Percentiles rank a stretch among this genome's conserved stretches.
phyloP scores from a whole-genome alignment of 2,113 vertebrate genomes.

The Phasianus colchicus region DNA sequence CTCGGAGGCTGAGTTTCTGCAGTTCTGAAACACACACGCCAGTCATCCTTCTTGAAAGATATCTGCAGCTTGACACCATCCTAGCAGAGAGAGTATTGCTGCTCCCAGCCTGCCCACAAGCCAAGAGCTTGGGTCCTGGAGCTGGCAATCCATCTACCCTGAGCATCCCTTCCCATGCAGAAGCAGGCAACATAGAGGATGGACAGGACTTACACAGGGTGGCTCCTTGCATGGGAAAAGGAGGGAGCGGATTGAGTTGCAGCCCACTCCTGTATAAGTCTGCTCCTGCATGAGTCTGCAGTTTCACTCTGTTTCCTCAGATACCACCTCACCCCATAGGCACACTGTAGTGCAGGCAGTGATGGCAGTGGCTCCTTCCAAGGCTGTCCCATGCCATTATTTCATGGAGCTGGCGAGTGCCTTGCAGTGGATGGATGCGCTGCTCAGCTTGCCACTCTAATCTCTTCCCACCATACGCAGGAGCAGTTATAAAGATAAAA shows the following conservation, averaged over 20 bases:
- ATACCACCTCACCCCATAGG: not conserved
- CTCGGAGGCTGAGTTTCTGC: not conserved
- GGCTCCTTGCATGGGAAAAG: rapidly evolving
- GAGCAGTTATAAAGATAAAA: conserved; percentile 41
- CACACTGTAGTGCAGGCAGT: rapidly evolving
- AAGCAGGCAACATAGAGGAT: not conserved
- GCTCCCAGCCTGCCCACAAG: not conserved
- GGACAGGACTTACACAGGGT: not conserved
- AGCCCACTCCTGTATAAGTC: not conserved
- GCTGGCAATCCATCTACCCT: not conserved
- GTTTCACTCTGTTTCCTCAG: not conserved
- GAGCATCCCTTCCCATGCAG: rapidly evolving
- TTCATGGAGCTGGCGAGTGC: not conserved
- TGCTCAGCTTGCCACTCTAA: not conserved
- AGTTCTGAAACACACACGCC: not conserved
- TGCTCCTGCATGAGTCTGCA: not conserved
- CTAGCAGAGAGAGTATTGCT: not conserved
- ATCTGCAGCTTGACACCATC: not conserved
- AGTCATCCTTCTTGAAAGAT: not conserved
- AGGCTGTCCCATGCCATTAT: not conserved
- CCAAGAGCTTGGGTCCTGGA: not conserved
- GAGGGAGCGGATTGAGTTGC: rapidly evolving
- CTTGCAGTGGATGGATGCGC: rapidly evolving
- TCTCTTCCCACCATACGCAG: conserved; percentile 43
- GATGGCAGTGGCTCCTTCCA: not conserved